Evolutionary conservation across 2,113 vertebrate genomes (phyloP), one percentile per base, ranked within the genome.

Genomic region (Cebidichthys violaceus): DNA sequence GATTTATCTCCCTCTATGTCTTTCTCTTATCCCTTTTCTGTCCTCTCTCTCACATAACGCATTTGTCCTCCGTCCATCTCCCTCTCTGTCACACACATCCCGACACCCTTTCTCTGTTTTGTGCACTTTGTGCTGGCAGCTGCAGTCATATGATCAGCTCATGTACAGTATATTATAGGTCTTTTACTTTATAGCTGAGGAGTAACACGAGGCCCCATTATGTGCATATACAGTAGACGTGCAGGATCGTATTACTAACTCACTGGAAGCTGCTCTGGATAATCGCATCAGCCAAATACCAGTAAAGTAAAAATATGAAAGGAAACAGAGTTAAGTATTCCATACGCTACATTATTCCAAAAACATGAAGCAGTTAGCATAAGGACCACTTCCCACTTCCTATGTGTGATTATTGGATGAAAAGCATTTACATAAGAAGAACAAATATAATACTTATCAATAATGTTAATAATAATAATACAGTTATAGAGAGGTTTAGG

Each of bases 1-100:
- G 57, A 70, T 85, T 81, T 83, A 54, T 67, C 77, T 59, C 54
- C 18, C 77, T 60, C 27, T 3, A 2, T 67, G 1, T 76, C 22
- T 64, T 35, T 67, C 68, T 33, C 20, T 59, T 14, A 54, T 60
- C 35, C 45, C 6, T 33, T 60, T 57, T 47, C 54, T 45, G 9
- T 57, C 29, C 45, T 13, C 27, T 29, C 37, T 62, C 55, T 11
- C 0, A 27, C 6, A 35, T 20, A 9, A 27, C 27, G n/a, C 7
- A 0, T 27, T n/a, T 54, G 22, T 54, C 52, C 52, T 54, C 52
- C 9, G 22, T 54, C 22, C 52, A 54, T n/a, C 52, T 54, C 52
- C n/a, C 50, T n/a, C 50, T 22, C 6, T n/a, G 50, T 52, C 20
- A 9, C 50, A 22, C 20, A 50, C 18, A 50, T 17, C 18, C 50